Base-by-base conservation (phyloP, 2,888 invertebrate genomes). In the Acanthoscelides obtectus region DNA sequence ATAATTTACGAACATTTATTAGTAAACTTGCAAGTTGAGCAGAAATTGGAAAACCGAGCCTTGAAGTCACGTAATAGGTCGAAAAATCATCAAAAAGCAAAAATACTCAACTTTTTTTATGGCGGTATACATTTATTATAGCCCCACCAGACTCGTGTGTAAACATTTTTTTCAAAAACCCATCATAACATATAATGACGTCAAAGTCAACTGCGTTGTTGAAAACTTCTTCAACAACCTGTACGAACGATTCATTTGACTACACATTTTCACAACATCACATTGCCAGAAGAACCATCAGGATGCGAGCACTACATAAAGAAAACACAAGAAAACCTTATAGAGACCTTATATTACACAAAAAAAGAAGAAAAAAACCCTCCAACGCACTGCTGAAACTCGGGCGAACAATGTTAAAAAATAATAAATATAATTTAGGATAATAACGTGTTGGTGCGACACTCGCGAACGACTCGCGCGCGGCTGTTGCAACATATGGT, bases 401-500 rank as follows among this genome's bases (percentile, higher is more conserved):
- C 67, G 68, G 25, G 25, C 22, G 68, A 68, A 21, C 22, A 68
- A 22, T 17, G 25, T 65, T 20, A 70, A 22, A 70, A 70, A 70
- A 71, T 67, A 71, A 64, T 45, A 71, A 22, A 71, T 69, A 70
- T 66, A 66, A 66, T 22, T 22, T 66, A 66, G 66, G 66, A 70
- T 79, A 80, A 82, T 17, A 17, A 6, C 17, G 45, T 17, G 17
- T 4, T 45, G 5, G 45, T 17, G 45, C 3, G 45, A 12, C 45
- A 45, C 45, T 45, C 3, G 45, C 45, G 45, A 45, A 17, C 45
- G 5, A 45, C 45, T 45, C 45, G 45, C 45, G 45, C 45, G 45
- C 45, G 45, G 45, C 45, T 4, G 45, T 84, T 84, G 84, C 83
- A 84, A 84, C 84, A 84, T 84, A 84, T 83, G 84, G 84, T 84